These are phyloP conservation scores for Dolichoris vasculosae DNA, from an alignment of 1,140 invertebrate genomes.

Conservation along the genomic window DNA sequence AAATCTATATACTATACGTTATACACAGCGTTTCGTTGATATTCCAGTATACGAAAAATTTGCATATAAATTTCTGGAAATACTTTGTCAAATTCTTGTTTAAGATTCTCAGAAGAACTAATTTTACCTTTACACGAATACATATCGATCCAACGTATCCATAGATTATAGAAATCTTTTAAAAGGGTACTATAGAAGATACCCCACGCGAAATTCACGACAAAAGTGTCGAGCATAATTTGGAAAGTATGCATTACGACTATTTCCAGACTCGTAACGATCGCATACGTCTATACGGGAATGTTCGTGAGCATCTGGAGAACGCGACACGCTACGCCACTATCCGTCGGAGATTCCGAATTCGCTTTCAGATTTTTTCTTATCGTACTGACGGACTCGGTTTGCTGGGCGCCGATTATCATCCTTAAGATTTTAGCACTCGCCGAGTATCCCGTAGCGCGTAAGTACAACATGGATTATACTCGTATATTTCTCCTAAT, in stretches of 20 bases:
- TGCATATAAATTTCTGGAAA: too few relatives aligned
- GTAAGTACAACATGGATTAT: conserved; percentile 57
- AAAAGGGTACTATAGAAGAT: too few relatives aligned
- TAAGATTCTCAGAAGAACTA: too few relatives aligned
- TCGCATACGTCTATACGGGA: conserved; percentile 78
- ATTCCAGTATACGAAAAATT: too few relatives aligned
- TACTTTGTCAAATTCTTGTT: too few relatives aligned
- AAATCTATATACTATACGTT: too few relatives aligned
- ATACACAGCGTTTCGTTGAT: too few relatives aligned
- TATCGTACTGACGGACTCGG: conserved; percentile 83
- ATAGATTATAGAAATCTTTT: too few relatives aligned
- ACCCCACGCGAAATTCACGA: background rate
- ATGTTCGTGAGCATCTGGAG: conserved; percentile 81
- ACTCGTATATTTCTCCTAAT: background rate
- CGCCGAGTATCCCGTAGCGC: conserved; percentile 68
- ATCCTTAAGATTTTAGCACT: conserved; percentile 81
- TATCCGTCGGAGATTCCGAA: conserved; percentile 79
- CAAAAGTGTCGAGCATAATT: background rate
- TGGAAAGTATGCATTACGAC: background rate
- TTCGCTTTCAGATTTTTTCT: conserved; percentile 84
- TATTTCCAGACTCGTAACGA: conserved; percentile 77
- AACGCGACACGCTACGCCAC: conserved; percentile 77
- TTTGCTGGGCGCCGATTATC: conserved; percentile 86
- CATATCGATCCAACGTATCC: too few relatives aligned
- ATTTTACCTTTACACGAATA: too few relatives aligned